These are phyloP conservation scores for Athalia cordata DNA, from an alignment of 2,888 invertebrate genomes.

Conservation along the genomic window DNA sequence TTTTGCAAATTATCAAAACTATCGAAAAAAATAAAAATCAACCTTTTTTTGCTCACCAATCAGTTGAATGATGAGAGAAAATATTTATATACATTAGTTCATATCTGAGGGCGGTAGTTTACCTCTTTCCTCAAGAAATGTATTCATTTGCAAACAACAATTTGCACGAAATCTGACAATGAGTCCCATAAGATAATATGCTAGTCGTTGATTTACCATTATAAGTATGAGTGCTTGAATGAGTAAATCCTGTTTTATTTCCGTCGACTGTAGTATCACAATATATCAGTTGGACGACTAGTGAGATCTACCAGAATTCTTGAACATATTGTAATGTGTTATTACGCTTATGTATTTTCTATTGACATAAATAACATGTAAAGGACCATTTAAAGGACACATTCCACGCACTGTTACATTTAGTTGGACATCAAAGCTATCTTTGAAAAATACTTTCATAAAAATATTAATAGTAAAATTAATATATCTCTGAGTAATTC, in stretches of 20 bases:
- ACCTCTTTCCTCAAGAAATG: background rate
- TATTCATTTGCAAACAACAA: background rate
- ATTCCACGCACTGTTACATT: conserved; percentile 12
- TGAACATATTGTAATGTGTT: conserved; percentile 15
- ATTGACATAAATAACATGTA: conserved; percentile 15
- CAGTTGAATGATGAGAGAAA: background rate
- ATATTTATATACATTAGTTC: background rate
- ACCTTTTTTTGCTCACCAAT: background rate
- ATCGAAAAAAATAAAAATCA: background rate
- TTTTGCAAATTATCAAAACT: background rate
- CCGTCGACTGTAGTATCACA: conserved; percentile 28
- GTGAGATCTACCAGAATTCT: conserved; percentile 35
- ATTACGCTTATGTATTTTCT: conserved; percentile 5
- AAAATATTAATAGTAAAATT: conserved; percentile 42
- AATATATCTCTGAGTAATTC: conserved; percentile 50
- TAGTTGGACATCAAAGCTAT: conserved; percentile 36
- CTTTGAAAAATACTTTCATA: conserved; percentile 43
- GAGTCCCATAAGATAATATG: conserved; percentile 1
- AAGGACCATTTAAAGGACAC: background rate
- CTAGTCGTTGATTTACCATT: conserved; percentile 25
- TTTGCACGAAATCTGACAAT: background rate
- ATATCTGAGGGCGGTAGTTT: background rate
- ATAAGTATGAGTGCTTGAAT: background rate
- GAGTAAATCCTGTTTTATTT: conserved; percentile 1
- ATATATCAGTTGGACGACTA: conserved; percentile 36